A percentile compares a stretch with the other conserved stretches of the same genome.
These are phyloP conservation scores for Flexamia atlantica DNA, from an alignment of 2,888 invertebrate species.

Conservation along the genomic window DNA sequence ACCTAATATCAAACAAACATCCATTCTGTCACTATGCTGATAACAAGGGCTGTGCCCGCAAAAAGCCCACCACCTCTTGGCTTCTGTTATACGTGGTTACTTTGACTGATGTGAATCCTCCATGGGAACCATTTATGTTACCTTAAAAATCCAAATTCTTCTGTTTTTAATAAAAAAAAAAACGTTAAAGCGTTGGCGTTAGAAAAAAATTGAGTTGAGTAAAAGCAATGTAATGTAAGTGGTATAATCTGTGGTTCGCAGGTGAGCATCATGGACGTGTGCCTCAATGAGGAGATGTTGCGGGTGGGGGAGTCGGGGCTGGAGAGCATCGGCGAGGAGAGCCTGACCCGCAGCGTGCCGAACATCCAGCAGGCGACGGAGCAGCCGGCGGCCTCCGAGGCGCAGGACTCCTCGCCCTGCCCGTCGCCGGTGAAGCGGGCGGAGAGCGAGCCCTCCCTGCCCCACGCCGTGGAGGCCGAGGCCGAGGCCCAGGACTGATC, in stretches of 20 bases:
- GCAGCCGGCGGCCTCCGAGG: constrained; percentile 71
- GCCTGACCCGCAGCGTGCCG: constrained; percentile 80
- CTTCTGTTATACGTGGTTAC: too few species aligned
- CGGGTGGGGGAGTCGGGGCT: constrained; percentile 77
- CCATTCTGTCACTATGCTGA: too few species aligned
- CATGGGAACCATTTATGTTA: too few species aligned
- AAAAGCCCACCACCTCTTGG: too few species aligned
- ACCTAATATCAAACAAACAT: too few species aligned
- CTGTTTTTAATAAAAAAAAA: too few species aligned
- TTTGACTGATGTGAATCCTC: too few species aligned
- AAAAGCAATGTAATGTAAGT: too few species aligned
- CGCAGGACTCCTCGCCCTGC: constrained; percentile 61
- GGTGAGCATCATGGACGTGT: constrained; percentile 87
- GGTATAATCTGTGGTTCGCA: constrained; percentile 49
- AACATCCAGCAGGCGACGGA: constrained; percentile 77
- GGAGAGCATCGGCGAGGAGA: constrained; percentile 71
- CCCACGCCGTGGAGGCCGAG: constrained; percentile 75
- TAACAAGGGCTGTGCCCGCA: too few species aligned
- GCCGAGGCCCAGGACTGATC: not conserved
- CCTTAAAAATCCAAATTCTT: too few species aligned
- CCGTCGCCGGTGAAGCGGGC: constrained; percentile 74
- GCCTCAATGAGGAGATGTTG: constrained; percentile 86
- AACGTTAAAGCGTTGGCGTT: too few species aligned
- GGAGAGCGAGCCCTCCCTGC: constrained; percentile 82
- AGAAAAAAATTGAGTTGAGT: too few species aligned